Percentiles rank a stretch among this genome's conserved stretches.
These are phyloP conservation scores for Nyctereutes procyonoides DNA, from an alignment of 2,113 vertebrate genomes.

Conservation along the genomic window DNA sequence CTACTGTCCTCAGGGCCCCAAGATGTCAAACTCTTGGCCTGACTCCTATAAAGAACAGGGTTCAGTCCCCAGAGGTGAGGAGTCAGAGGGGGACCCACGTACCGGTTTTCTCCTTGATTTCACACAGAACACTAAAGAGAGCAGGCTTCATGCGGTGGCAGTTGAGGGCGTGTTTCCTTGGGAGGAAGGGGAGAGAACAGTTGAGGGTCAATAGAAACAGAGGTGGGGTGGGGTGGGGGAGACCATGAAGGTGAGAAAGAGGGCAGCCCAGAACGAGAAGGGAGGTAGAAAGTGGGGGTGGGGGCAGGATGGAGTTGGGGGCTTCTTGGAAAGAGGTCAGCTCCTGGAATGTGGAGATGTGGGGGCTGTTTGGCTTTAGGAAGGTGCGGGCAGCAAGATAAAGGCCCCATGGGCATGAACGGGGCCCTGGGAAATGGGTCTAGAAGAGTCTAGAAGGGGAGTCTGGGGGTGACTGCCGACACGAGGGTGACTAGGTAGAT, in stretches of 20 bases:
- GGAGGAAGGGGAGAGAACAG: constrained; percentile 84
- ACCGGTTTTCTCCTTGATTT: constrained; percentile 98
- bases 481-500: neutral
- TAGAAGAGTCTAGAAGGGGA: neutral
- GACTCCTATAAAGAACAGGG: neutral
- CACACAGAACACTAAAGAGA: constrained; percentile 96
- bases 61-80: neutral
- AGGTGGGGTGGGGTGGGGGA: neutral
- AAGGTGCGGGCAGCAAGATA: neutral
- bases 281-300: constrained; percentile 84
- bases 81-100: constrained; percentile 34
- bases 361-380: neutral
- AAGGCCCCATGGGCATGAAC: neutral
- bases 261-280: neutral
- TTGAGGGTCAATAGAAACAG: constrained; percentile 65
- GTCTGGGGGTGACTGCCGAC: neutral
- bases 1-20: neutral
- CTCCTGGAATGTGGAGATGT: constrained; percentile 74
- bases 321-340: constrained; percentile 86
- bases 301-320: constrained; percentile 89
- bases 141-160: constrained; percentile 98
- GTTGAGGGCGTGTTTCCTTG: constrained; percentile 90
- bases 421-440: neutral
- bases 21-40: neutral
- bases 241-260: neutral